Base-by-base conservation (phyloP, 2,888 invertebrate species). In the Ophioninae sp. region DNA sequence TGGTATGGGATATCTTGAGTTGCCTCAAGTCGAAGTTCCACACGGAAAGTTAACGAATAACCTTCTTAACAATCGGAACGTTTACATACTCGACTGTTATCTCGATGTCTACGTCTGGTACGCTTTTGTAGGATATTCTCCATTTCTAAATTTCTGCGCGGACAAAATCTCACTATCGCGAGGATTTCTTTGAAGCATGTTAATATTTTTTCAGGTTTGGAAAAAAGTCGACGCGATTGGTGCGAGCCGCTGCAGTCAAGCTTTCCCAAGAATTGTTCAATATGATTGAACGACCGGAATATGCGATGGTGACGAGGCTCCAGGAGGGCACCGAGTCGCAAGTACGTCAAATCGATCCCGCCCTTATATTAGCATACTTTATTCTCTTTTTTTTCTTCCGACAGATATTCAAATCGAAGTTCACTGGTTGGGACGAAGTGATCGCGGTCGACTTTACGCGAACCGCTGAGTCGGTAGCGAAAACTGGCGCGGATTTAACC, bases 361-460 rank as follows among this genome's bases (percentile, higher is more conserved):
- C 20, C 8, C 2, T 7, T 17, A 39, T 13, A 51, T 51, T 17
- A 0, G 0, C 8, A 6, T 6, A 17, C 13, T 13, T 51, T 51
- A 13, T 51, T 17, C 13, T 51, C 13, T 51, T 17, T 51, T 51
- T 17, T 51, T 6, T 13, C 17, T 13, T 2, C 17, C 17, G 6
- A 17, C 88, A 97, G 95, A 96, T 99, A 87, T 99, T 99, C 94
- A 99, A 99, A 93, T 97, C 97, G 0, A 99, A 99, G 93, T 99
- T 99, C 93, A 93, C 95, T 68, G 99, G 98, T 9, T 99, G 99
- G 99, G 99, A 99, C 92, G 99, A 99, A 93, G 98, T 99, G 22
- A 98, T 99, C 89, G 99, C 98, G 0, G 99, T 99, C 8, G 99
- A 99, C 94, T 99, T 98, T 93, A 99, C 99, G 0, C 95, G 99